Evolutionary conservation across 23 tunicate genomes (phyloP).

Genomic region (Halocynthia aurantium): DNA sequence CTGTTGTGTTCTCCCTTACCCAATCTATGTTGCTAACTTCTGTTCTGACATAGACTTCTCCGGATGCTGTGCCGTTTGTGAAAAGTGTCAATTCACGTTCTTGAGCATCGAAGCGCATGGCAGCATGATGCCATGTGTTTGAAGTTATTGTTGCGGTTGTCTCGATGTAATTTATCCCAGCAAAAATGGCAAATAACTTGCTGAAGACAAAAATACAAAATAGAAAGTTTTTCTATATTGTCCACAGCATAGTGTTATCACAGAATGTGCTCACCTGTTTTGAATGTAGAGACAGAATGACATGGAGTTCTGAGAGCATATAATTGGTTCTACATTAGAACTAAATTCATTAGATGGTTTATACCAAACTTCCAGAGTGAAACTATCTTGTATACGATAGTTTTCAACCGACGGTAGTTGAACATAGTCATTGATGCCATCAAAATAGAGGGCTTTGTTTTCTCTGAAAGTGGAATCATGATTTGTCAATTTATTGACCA

Average conservation of each 20-base stretch:
- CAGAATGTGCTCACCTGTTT: too few species aligned
- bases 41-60: constrained; percentile 2
- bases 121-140: constrained; percentile 21
- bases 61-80: constrained; percentile 18
- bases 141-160: too few species aligned
- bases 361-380: constrained; percentile 20
- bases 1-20: neutral
- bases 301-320: neutral
- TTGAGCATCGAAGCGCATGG: constrained; percentile 16
- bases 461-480: constrained; percentile 6
- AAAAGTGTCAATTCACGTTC: constrained; percentile 18
- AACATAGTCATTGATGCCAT: neutral
- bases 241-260: too few species aligned
- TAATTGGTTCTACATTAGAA: neutral
- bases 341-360: neutral
- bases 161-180: too few species aligned
- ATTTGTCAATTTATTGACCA: neutral
- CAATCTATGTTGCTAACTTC: constrained; percentile 6
- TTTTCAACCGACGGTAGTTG: neutral
- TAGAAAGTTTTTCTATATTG: too few species aligned
- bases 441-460: neutral
- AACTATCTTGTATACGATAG: constrained; percentile 23
- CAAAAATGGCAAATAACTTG: too few species aligned
- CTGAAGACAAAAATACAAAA: too few species aligned
- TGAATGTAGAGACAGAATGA: too few species aligned